These are phyloP conservation scores for Pteropus rufus DNA, from an alignment of 2,797 vertebrate genomes.

Conservation along the genomic window DNA sequence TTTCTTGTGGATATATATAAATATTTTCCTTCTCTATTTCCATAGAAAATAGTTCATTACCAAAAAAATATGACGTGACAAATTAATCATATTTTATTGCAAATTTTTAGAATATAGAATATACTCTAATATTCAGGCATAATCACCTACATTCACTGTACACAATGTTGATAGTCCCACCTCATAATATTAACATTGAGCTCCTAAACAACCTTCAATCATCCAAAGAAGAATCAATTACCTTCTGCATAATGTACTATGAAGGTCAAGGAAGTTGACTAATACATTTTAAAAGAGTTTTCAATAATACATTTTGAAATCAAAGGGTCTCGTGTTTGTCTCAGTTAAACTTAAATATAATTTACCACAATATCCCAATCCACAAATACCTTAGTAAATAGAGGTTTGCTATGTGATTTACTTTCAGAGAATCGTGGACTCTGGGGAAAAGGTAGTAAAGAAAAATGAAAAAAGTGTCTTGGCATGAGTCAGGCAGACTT, in stretches of 20 bases:
- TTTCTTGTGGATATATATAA: neutral
- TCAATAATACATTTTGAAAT: conserved; percentile 42
- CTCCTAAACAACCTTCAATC: neutral
- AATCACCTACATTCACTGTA: neutral
- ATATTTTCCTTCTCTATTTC: neutral
- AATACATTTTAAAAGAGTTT: conserved; percentile 36
- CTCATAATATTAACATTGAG: neutral
- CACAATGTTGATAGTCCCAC: neutral
- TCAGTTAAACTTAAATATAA: conserved; percentile 15
- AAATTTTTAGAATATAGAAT: neutral
- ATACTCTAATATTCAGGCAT: neutral
- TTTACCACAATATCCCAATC: neutral
- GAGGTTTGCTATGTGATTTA: neutral
- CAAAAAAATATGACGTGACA: neutral
- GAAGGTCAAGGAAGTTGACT: conserved; percentile 3
- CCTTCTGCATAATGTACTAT: neutral
- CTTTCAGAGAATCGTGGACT: neutral
- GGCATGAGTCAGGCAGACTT: neutral
- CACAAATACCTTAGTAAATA: neutral
- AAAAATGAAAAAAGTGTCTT: neutral
- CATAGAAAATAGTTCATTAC: neutral
- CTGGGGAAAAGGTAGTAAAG: neutral
- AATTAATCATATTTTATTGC: neutral
- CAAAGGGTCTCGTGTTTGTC: neutral
- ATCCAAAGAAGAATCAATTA: conserved; percentile 18